Evolutionary conservation across 2,113 vertebrate genomes (phyloP), one percentile per base, ranked within the genome.

Genomic region (Furnarius figulus): DNA sequence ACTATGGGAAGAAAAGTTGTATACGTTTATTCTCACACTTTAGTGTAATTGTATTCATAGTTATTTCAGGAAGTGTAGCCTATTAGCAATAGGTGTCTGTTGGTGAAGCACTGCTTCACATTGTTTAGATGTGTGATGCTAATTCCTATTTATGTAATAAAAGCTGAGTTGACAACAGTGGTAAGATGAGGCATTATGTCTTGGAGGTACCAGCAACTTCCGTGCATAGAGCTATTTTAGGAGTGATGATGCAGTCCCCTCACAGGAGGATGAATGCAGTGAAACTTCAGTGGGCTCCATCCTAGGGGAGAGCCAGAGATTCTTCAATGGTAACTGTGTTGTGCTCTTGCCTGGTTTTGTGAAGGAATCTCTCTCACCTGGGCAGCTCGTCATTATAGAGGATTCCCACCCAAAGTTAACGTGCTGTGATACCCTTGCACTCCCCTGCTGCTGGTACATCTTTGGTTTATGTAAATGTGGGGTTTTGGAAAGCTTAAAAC

Each of bases 181-280:
- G 14, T 56, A 22, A 67, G 52, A 12, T n/a, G 44, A 67, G 56
- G 67, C 0, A 0, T 55, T 68, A 1, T 2, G 5, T 46, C 46
- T 65, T 58, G 37, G 39, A 67, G 70, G 24, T 42, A 22, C 37
- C 14, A 5, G 49, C 55, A 71, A 80, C 72, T 72, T 44, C 22
- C 9, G 21, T 37, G 20, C 2, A 1, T 22, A 18, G 61, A 85
- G 30, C 30, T 73, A 2, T 42, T 8, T 53, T 8, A 22, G 0
- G 14, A 44, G 40, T 31, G 81, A 10, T n/a, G 53, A 28, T 70
- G 46, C 2, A 0, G n/a, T 76, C 20, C n/a, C 20, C 12, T 80
- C 5, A 5, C 4, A 28, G 53, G 37, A 25, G 23, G 11, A 59
- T 47, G 33, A 80, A 10, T 0, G 0, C 35, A 23, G 37, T 22